Evolutionary conservation across 35 echinoderm and acorn worm genomes (phyloP).

Genomic region (Nesometra sesokonis): DNA sequence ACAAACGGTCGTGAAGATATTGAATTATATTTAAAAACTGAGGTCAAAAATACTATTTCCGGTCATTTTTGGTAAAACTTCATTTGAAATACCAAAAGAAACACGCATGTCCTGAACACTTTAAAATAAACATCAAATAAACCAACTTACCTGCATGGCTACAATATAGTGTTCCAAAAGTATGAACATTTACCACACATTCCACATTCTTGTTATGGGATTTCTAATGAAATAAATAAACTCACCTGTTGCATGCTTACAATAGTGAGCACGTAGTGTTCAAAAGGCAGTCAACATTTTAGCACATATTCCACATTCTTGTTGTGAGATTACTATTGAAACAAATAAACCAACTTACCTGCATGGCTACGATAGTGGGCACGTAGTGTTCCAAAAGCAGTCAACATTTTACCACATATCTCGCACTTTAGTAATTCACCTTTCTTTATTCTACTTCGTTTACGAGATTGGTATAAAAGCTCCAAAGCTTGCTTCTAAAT

Average conservation of each 20-base stretch:
- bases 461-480: neutral
- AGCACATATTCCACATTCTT: constrained; percentile 1
- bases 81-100: no score
- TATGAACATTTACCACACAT: no score
- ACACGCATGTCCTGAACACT: no score
- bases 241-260: neutral
- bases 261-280: constrained; percentile 76
- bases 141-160: constrained; percentile 80
- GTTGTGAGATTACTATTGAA: neutral
- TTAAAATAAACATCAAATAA: no score
- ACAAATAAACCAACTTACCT: constrained; percentile 23
- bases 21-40: no score
- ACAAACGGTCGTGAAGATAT: no score
- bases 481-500: neutral
- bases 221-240: neutral
- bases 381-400: constrained; percentile 68
- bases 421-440: constrained; percentile 70
- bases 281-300: constrained; percentile 68
- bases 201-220: no score
- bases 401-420: constrained; percentile 72
- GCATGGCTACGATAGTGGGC: constrained; percentile 94
- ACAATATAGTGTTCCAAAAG: no score
- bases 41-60: no score
- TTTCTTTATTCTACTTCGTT: constrained; percentile 3
- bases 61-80: no score